Evolutionary conservation across 2,113 vertebrate species (phyloP).

Genomic region (Miniopterus natalensis): DNA sequence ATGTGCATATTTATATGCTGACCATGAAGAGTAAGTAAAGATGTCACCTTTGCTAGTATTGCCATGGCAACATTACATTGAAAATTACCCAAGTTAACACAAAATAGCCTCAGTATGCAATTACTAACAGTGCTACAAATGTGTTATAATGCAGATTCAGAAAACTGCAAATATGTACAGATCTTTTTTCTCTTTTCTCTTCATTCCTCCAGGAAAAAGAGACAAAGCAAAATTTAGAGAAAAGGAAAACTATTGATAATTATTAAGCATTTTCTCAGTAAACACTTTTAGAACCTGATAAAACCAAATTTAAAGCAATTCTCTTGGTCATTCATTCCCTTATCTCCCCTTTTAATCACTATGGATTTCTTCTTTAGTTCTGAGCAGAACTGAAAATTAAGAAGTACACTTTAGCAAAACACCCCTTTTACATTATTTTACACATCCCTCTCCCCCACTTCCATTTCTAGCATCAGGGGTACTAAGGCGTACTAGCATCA

Average conservation of each 20-base stretch:
- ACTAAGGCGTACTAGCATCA: background rate
- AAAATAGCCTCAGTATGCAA: background rate
- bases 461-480: background rate
- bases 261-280: background rate
- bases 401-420: background rate
- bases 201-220: background rate
- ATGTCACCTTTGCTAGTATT: slow-evolving; percentile 16
- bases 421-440: background rate
- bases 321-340: background rate
- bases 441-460: background rate
- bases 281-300: background rate
- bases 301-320: background rate
- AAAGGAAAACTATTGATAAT: background rate
- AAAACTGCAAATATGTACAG: background rate
- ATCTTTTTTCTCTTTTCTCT: background rate
- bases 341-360: background rate
- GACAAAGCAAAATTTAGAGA: background rate
- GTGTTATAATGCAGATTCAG: background rate
- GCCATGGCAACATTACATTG: slow-evolving; percentile 38
- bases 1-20: background rate
- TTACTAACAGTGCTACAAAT: slow-evolving; percentile 14
- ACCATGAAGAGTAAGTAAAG: slow-evolving; percentile 13
- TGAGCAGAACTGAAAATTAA: background rate
- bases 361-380: background rate
- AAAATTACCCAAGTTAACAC: slow-evolving; percentile 28